Evolutionary conservation across 1,140 invertebrate species (phyloP).

Genomic region (Drosophila kepulauana): DNA sequence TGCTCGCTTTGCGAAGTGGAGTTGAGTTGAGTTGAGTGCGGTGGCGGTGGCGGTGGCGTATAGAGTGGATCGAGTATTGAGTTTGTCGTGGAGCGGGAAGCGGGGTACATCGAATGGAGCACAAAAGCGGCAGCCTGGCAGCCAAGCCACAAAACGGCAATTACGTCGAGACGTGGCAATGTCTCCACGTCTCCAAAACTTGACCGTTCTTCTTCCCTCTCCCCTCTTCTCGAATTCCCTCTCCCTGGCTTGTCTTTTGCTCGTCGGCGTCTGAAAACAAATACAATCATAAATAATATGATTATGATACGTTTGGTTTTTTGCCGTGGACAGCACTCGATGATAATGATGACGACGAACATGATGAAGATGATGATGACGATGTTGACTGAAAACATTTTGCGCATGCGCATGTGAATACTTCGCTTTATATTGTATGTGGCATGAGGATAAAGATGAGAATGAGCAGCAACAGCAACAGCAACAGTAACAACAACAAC

Average conservation of each 20-base stretch:
- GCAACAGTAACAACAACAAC: background rate
- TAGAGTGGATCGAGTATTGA: constrained; percentile 7
- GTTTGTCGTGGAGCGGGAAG: constrained; percentile 18
- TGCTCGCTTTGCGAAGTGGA: constrained; percentile 39
- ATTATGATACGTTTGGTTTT: constrained; percentile 63
- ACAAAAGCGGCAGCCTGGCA: constrained; percentile 53
- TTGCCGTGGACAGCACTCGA: constrained; percentile 15
- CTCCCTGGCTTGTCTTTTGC: background rate
- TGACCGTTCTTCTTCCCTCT: background rate
- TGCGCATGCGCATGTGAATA: constrained; percentile 30
- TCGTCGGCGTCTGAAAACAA: constrained; percentile 58
- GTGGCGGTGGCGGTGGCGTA: constrained; percentile 1
- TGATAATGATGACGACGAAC: constrained; percentile 3
- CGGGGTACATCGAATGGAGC: constrained; percentile 37
- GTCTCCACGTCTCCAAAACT: constrained; percentile 22
- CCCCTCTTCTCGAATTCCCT: background rate
- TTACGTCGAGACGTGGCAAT: constrained; percentile 42
- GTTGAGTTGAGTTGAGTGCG: constrained; percentile 30
- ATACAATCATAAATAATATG: constrained; percentile 82
- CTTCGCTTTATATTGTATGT: background rate
- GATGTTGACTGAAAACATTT: constrained; percentile 17
- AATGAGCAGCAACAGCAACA: too few relatives aligned
- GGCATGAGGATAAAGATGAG: background rate
- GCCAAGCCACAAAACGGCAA: constrained; percentile 39
- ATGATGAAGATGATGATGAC: constrained; percentile 5